Percentiles rank a stretch among this genome's conserved stretches.
Conservation (phyloP, 2,113 vertebrate species). For the Phycodurus eques region DNA sequence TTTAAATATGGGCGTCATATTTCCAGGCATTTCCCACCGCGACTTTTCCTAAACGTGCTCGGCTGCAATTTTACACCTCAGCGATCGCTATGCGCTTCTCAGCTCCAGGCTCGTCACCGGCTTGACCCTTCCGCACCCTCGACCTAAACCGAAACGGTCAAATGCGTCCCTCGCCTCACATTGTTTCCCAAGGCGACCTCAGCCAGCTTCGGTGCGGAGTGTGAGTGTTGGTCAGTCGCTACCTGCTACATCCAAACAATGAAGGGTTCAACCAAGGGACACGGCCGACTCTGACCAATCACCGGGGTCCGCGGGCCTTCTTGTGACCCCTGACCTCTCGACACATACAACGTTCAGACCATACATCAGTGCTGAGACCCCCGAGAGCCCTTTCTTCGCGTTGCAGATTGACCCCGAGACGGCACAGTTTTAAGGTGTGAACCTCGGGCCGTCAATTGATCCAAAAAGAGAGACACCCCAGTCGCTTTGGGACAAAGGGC, state of each 20-base stretch:
- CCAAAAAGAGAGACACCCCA: slow-evolving; percentile 12
- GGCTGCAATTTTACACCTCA: background rate
- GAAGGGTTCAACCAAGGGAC: slow-evolving; percentile 90
- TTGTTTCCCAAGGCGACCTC: slow-evolving; percentile 44
- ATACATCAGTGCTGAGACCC: slow-evolving; percentile 67
- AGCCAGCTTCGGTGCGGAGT: slow-evolving; percentile 44
- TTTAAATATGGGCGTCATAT: background rate
- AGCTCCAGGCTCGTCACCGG: background rate
- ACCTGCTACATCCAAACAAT: slow-evolving; percentile 83
- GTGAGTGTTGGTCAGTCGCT: slow-evolving; percentile 72
- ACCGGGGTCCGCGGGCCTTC: slow-evolving; percentile 80
- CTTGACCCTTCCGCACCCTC: slow-evolving; percentile 2
- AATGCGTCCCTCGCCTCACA: slow-evolving; percentile 29
- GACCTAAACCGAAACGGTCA: slow-evolving; percentile 24
- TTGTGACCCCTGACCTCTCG: slow-evolving; percentile 88
- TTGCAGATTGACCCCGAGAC: slow-evolving; percentile 52
- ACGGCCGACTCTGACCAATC: slow-evolving; percentile 89
- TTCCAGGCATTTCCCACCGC: background rate
- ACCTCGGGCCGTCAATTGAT: slow-evolving; percentile 36
- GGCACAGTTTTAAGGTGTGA: slow-evolving; percentile 45
- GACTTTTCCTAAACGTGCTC: background rate
- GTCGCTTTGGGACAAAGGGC: background rate
- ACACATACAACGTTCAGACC: slow-evolving; percentile 71
- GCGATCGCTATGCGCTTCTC: background rate
- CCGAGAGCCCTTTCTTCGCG: slow-evolving; percentile 44